Base-by-base conservation (phyloP, 2,113 vertebrate species). In the Hemiscyllium ocellatum region DNA sequence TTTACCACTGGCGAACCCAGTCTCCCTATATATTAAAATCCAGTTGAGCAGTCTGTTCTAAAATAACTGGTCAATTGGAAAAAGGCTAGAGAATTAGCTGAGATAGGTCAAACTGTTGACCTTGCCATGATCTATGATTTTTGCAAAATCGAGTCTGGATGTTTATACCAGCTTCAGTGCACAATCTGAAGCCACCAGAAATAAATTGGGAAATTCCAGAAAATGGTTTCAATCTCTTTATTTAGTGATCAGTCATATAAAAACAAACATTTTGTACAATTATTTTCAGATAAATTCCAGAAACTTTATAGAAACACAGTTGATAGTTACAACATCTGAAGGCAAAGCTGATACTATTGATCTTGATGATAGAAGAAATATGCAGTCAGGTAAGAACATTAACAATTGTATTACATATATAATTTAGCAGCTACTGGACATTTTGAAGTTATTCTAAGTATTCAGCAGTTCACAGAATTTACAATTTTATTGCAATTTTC, bases 221-320 rank as follows among this genome's bases (percentile, higher is more conserved):
- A 61, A 83, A 42, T 47, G 4, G 19, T 83, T 47, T 47, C 80
- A 83, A 83, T 5, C 80, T 83, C 19, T 83, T 37, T 2, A 42
- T 83, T 83, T 19, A 42, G 80, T 83, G 17, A 83, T 83, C 56
- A 61, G 10, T 61, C 56, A 61, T 12, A 61, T 10, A 83, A 83
- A 83, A 37, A 83, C 80, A 47, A 83, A 42, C 19, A 65, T 69
- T 69, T 69, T 69, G 68, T 12, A 94, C 72, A 8, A 95, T 42
- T 96, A 96, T 65, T 50, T 96, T 95, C 96, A 99, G 99, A 97
- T 99, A 95, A 98, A 96, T 20, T 98, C 97, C 97, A 98, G 98
- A 96, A 98, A 97, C 96, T 99, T 99, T 95, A 96, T 97, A 96
- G 97, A 95, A 94, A 98, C 96, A 94, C 98, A 98, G 94, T 97